Evolutionary conservation across 2,797 vertebrate genomes (phyloP), one percentile per base, ranked within the genome.

Genomic region (Dendrocincla fuliginosa): DNA sequence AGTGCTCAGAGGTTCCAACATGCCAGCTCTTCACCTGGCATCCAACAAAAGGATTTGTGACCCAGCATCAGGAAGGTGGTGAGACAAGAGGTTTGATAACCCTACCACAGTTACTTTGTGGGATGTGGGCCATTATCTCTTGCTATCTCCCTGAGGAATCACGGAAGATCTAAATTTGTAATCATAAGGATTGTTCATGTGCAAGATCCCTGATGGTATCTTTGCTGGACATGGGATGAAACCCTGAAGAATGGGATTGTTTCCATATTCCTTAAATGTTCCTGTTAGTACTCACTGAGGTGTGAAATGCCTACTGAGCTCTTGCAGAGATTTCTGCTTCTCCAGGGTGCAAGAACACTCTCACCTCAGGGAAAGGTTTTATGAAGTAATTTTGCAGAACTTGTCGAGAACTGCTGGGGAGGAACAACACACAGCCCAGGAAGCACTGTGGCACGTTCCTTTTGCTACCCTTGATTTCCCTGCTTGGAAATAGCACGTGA

Each of bases 31-130:
- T 88, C 86, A 71, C 12, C 47, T 60, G 7, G 16, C 60, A 41
- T 47, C 33, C 30, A 87, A 65, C 69, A 73, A 67, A 90, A 84
- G 47, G 61, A 69, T 84, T 73, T 82, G 93, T 76, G 89, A 95
- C 74, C 88, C 89, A 76, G 65, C 81, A 47, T 28, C 91, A 39
- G 56, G 44, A 46, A 86, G 64, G 50, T 56, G 67, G 69, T 85
- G 83, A 84, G 69, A 65, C 25, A 1, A 63, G 59, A 82, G 67
- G 50, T 77, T 50, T 63, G 91, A 93, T 35, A 84, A 81, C 41
- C 65, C 73, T 61, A 56, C n/a, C 74, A 52, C 74, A 61, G 69
- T 28, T 49, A 42, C 49, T 77, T 35, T 70, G 74, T 41, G 74
- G 70, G 49, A 70, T 71, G 53, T 60, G 20, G 53, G 67, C 46